A percentile compares a stretch with the other conserved stretches of the same genome.
These are phyloP conservation scores for Heliothis peltigera DNA, from an alignment of 2,888 invertebrate species.

Conservation along the genomic window DNA sequence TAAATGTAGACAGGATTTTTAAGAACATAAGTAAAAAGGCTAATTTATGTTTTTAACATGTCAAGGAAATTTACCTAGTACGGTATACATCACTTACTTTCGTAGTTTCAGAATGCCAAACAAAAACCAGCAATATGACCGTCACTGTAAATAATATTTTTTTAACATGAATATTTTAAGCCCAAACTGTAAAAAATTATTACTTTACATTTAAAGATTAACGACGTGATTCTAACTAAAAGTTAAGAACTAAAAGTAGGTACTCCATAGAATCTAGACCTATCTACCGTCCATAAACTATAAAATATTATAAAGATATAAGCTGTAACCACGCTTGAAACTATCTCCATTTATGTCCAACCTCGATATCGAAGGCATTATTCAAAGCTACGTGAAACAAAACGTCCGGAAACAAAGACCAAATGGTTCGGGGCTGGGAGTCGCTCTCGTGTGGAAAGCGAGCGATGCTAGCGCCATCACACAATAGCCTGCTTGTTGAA, in stretches of 20 bases:
- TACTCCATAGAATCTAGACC: too few relatives aligned
- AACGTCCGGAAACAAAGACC: conserved; percentile 2
- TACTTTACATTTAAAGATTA: neutral
- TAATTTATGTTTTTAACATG: too few relatives aligned
- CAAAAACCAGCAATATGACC: conserved; percentile 27
- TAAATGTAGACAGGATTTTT: too few relatives aligned
- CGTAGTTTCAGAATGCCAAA: conserved; percentile 33
- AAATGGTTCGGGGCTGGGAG: neutral
- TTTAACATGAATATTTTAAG: too few relatives aligned
- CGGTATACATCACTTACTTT: conserved; percentile 50
- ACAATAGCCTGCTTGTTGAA: conserved; percentile 5
- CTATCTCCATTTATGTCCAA: neutral
- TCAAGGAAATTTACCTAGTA: too few relatives aligned
- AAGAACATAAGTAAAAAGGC: too few relatives aligned
- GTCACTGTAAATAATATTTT: conserved; percentile 38
- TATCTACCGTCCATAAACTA: too few relatives aligned
- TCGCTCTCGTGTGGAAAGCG: neutral
- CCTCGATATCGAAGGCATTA: neutral
- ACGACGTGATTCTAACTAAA: too few relatives aligned
- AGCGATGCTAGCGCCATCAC: neutral
- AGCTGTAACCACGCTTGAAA: neutral
- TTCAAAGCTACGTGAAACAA: conserved; percentile 4
- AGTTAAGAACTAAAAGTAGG: too few relatives aligned
- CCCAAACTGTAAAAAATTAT: too few relatives aligned
- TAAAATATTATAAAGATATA: too few relatives aligned